These are phyloP conservation scores for Hyperoplus immaculatus DNA, from an alignment of 2,797 vertebrate genomes.

Conservation along the genomic window DNA sequence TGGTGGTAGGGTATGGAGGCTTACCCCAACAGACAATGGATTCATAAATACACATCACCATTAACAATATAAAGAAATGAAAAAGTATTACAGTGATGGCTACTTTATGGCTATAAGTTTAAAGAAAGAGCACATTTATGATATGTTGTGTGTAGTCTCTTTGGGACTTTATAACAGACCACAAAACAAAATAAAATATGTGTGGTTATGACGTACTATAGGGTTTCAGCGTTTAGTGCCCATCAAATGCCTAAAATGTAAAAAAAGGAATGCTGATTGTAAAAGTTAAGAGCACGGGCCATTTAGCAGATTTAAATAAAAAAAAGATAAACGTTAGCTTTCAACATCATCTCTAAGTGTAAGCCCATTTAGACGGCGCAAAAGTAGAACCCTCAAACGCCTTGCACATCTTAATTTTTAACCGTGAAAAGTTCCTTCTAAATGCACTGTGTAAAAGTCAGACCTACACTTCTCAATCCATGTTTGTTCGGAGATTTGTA, in stretches of 20 bases:
- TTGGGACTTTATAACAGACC: constrained; percentile 5
- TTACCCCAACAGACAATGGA: constrained; percentile 39
- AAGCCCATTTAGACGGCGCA: constrained; percentile 21
- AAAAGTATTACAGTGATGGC: background rate
- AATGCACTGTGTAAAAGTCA: constrained; percentile 18
- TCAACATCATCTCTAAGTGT: constrained; percentile 11
- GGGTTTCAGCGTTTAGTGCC: constrained; percentile 13
- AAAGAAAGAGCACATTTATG: constrained; percentile 3
- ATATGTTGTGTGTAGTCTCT: constrained; percentile 2
- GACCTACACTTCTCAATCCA: background rate
- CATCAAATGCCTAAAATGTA: constrained; percentile 12
- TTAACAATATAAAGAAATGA: background rate
- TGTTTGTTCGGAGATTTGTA: constrained; percentile 39
- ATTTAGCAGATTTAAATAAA: constrained; percentile 9
- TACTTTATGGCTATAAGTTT: background rate
- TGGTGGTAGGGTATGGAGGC: background rate
- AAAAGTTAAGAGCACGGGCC: constrained; percentile 14
- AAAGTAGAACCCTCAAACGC: constrained; percentile 17
- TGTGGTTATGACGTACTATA: constrained; percentile 10
- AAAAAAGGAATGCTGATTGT: background rate
- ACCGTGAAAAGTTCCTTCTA: background rate
- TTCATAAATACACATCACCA: constrained; percentile 10
- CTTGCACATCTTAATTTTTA: constrained; percentile 19
- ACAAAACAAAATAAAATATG: background rate
- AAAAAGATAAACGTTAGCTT: background rate